Percentiles rank a stretch among this genome's conserved stretches.
These are phyloP conservation scores for Ptiloglossa arizonensis DNA, from an alignment of 1,140 invertebrate species.

Conservation along the genomic window DNA sequence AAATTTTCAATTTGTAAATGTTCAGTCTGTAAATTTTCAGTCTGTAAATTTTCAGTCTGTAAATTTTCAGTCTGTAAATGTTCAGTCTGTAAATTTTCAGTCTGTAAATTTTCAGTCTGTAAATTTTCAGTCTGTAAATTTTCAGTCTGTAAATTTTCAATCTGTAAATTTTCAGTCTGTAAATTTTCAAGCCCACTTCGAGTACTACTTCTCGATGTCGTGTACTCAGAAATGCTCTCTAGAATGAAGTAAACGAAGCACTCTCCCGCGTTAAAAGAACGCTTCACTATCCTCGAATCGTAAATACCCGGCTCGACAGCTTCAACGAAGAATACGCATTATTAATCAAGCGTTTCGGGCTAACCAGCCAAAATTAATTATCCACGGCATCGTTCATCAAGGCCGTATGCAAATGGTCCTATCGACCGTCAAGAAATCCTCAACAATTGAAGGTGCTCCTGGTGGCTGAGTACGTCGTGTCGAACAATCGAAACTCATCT, in stretches of 20 bases:
- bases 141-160: no score
- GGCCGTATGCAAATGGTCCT: not conserved
- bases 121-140: no score
- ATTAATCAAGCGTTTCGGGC: not conserved
- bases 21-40: no score
- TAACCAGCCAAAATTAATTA: not conserved
- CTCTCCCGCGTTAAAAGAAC: not conserved
- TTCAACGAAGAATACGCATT: not conserved
- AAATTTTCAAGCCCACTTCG: no score
- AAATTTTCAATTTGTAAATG: no score
- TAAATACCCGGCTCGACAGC: not conserved
- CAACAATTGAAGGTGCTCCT: not conserved
- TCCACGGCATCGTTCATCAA: not conserved
- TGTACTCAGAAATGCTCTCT: no score
- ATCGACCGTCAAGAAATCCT: not conserved
- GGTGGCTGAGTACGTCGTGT: not conserved
- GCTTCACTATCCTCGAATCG: not conserved
- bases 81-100: no score
- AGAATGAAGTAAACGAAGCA: not conserved
- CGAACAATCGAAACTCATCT: slow-evolving; percentile 14
- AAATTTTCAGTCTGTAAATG: no score
- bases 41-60: no score
- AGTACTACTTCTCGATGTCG: no score
- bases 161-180: no score
- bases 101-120: no score